phyloP scores from a whole-genome alignment of 2,888 invertebrate genomes.

The Anthophora plumipes region DNA sequence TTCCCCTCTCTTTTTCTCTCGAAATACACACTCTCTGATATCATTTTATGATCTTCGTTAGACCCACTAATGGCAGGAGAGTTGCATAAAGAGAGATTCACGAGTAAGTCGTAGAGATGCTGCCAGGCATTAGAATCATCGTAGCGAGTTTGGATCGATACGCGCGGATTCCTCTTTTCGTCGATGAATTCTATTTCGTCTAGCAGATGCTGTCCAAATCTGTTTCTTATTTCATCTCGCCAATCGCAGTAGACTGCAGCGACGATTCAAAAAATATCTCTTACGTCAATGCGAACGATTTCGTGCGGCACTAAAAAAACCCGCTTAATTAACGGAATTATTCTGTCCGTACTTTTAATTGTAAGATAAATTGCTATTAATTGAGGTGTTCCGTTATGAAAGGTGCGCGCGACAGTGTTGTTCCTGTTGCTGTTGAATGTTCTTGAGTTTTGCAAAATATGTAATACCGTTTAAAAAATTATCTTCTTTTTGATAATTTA shows the following conservation, averaged over 20 bases:
- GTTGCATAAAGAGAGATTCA: constrained; percentile 47
- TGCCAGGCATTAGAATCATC: constrained; percentile 37
- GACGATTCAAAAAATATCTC: not conserved
- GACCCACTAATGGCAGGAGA: constrained; percentile 54
- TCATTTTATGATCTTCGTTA: constrained; percentile 35
- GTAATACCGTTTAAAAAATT: not conserved
- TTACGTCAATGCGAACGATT: not conserved
- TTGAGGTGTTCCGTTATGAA: constrained; percentile 39
- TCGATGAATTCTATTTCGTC: constrained; percentile 32
- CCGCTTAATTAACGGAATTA: constrained; percentile 15
- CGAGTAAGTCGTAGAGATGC: constrained; percentile 44
- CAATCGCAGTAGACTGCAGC: not conserved
- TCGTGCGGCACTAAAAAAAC: not conserved
- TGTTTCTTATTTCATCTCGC: not conserved
- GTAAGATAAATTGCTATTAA: constrained; percentile 45
- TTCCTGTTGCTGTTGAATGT: not conserved
- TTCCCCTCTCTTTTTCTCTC: too few species aligned
- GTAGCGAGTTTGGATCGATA: constrained; percentile 46
- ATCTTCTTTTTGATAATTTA: not conserved
- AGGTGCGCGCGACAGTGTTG: constrained; percentile 2
- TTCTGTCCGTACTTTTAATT: constrained; percentile 26
- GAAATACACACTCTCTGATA: not conserved
- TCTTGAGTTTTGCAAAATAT: not conserved
- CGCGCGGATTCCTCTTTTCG: constrained; percentile 22
- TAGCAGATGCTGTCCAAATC: constrained; percentile 39